Percentiles rank a stretch among this genome's conserved stretches.
phyloP scores from a whole-genome alignment of 2,888 invertebrate genomes.

The Agonopterix heracliana region DNA sequence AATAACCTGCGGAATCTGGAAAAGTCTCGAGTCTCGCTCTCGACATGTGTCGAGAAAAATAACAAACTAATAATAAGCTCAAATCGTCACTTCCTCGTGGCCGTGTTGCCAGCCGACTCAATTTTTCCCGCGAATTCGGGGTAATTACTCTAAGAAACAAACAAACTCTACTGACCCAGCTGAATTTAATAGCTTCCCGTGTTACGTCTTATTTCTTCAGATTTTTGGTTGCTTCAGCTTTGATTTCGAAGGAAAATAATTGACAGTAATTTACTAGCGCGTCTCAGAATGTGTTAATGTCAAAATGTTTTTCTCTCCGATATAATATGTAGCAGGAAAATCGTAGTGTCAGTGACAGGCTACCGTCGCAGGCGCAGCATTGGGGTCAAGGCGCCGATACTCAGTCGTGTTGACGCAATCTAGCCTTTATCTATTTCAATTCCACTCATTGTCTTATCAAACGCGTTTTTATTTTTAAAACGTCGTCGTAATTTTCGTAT shows the following conservation, averaged over 20 bases:
- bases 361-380: conserved; percentile 24
- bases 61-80: too few relatives aligned
- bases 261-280: neutral
- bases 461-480: conserved; percentile 23
- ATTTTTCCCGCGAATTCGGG: conserved; percentile 7
- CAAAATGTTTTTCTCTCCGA: conserved; percentile 9
- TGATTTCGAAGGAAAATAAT: conserved; percentile 2
- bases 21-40: too few relatives aligned
- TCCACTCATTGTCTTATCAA: conserved; percentile 34
- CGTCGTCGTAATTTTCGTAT: neutral
- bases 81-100: neutral
- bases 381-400: conserved; percentile 56
- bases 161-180: conserved; percentile 15
- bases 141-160: conserved; percentile 12
- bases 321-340: conserved; percentile 27
- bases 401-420: conserved; percentile 50
- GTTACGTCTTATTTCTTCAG: conserved; percentile 1
- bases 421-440: conserved; percentile 33
- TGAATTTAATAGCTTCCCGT: conserved; percentile 13
- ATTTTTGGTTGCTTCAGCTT: conserved; percentile 13
- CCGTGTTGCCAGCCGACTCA: neutral
- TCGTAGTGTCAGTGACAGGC: conserved; percentile 18
- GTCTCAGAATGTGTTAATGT: neutral
- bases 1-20: too few relatives aligned
- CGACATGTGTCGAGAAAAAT: too few relatives aligned